A percentile compares a stretch with the other conserved stretches of the same genome.
phyloP scores from a whole-genome alignment of 2,113 vertebrate genomes.

The Euleptes europaea region DNA sequence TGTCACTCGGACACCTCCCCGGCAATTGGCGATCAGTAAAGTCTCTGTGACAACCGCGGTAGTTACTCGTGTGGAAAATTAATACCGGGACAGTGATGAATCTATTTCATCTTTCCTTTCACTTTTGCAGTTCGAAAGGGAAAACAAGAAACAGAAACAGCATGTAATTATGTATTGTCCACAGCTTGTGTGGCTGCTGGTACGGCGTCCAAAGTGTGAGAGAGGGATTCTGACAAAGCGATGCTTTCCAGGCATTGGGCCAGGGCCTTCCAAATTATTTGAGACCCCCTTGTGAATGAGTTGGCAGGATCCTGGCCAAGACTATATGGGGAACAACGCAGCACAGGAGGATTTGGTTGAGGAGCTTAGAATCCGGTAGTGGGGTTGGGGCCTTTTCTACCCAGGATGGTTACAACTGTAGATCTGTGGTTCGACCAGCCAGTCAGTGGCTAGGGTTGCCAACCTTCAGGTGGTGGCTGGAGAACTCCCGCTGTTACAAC shows the following conservation, averaged over 20 bases:
- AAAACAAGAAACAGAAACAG: constrained; percentile 8
- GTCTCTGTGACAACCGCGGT: constrained; percentile 13
- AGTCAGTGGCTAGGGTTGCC: too few relatives aligned
- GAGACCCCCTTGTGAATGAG: background rate
- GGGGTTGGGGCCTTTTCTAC: background rate
- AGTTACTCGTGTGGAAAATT: constrained; percentile 30
- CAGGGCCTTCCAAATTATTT: background rate
- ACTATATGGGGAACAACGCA: background rate
- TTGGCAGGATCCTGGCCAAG: background rate
- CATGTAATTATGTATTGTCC: constrained; percentile 16
- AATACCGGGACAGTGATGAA: constrained; percentile 31
- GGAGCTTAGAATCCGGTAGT: too few relatives aligned
- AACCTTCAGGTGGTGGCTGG: too few relatives aligned
- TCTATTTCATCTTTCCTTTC: constrained; percentile 15
- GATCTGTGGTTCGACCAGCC: background rate
- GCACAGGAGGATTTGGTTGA: background rate
- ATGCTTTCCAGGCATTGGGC: background rate
- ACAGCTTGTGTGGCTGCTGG: background rate
- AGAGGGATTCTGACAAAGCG: background rate
- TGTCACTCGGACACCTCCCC: constrained; percentile 25
- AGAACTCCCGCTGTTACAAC: too few relatives aligned
- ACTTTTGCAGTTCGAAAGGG: constrained; percentile 8
- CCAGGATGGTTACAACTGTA: too few relatives aligned
- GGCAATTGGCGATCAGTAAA: constrained; percentile 11
- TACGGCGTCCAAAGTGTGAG: background rate